Base-by-base conservation (phyloP, 2,797 vertebrate genomes). In the Labeo calbasu region DNA sequence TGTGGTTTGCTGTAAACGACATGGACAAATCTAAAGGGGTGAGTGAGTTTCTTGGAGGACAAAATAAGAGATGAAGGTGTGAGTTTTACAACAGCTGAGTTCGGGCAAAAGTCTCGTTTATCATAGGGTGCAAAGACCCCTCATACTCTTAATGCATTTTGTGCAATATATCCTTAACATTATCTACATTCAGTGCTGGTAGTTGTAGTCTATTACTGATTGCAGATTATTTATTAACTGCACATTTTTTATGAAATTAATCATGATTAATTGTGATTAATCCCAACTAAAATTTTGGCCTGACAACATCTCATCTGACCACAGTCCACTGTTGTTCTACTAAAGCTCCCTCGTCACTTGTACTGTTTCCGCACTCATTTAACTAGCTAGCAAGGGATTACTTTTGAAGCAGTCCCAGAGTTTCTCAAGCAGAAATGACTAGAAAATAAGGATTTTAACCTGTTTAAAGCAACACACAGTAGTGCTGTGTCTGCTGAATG, bases 1-100 rank as follows among this genome's bases (percentile, higher is more conserved):
- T 63, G 25, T 28, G 19, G 2, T 55, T 55, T 96, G 97, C 95
- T 95, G 94, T 95, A 90, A 96, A 96, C 96, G 97, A 97, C 97
- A 98, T 96, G 95, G 95, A 96, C 96, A 98, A 97, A 46, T 46
- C 10, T 70, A 13, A 21, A 7, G 40, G 11, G 7, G 9, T 68
- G 65, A 63, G 25, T 6, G 61, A 63, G 71, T 32, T 23, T 76
- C 28, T 23, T 4, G 19, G 3, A 76, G 3, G 53, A 57, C 57
- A 57, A 1, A 40, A 40, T 36, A 75, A 73, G 14, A 15, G 51
- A 57, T 36, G 32, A 70, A 23, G 40, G 12, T 57, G 53, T 76
- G 21, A 57, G 53, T 8, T 76, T 57, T 28, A 76, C 51, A 57
- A 40, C 51, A 55, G 32, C 53, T 1, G 21, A 57, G 21, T 57